Conservation (phyloP, 1,140 invertebrate species). For the Cotesia glomerata region DNA sequence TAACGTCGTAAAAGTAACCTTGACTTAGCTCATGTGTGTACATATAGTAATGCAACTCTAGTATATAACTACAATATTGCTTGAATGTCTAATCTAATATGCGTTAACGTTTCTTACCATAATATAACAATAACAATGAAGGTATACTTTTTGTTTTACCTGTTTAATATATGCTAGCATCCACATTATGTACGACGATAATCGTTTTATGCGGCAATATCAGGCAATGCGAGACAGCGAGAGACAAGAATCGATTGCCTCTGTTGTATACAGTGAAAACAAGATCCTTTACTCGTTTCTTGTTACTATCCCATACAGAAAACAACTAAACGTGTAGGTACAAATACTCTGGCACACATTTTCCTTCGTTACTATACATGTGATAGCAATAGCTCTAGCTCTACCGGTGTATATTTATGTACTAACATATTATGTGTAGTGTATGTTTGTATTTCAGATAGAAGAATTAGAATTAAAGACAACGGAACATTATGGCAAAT, state of each 20-base stretch:
- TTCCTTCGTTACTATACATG: background rate
- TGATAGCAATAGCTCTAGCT: too few relatives aligned
- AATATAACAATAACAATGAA: conserved; percentile 50
- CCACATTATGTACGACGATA: conserved; percentile 50
- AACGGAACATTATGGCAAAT: background rate
- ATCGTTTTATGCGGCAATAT: conserved; percentile 60
- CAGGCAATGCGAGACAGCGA: conserved; percentile 39
- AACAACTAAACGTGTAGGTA: too few relatives aligned
- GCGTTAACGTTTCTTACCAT: conserved; percentile 21
- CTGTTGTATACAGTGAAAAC: background rate
- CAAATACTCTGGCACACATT: background rate
- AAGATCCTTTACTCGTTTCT: conserved; percentile 11
- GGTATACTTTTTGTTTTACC: conserved; percentile 36
- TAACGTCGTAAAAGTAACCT: conserved; percentile 54
- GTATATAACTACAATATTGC: background rate
- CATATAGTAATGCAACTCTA: background rate
- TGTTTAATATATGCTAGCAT: background rate
- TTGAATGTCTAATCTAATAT: conserved; percentile 37
- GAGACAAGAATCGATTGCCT: conserved; percentile 34
- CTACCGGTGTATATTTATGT: too few relatives aligned
- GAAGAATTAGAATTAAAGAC: background rate
- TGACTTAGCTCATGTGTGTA: conserved; percentile 1
- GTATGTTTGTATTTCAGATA: too few relatives aligned
- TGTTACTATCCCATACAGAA: background rate
- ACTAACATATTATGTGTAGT: too few relatives aligned